These are phyloP conservation scores for Capromys pilorides DNA, from an alignment of 2,797 vertebrate species.

Conservation along the genomic window DNA sequence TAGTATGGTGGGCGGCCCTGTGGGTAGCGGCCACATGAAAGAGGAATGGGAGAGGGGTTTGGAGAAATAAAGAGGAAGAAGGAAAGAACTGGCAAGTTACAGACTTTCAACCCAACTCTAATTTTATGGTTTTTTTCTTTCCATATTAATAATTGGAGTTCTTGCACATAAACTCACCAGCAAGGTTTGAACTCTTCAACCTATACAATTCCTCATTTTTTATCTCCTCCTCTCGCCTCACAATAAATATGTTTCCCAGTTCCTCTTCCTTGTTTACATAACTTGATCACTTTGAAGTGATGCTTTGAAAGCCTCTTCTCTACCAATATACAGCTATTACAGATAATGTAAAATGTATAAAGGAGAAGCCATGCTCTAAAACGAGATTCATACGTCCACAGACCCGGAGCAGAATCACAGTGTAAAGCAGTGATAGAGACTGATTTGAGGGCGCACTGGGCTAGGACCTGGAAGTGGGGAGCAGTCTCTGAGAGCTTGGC, in stretches of 20 bases:
- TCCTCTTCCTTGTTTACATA: neutral
- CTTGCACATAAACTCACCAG: neutral
- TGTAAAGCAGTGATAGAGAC: neutral
- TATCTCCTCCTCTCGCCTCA: neutral
- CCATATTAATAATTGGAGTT: neutral
- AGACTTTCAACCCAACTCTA: neutral
- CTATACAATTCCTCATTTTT: neutral
- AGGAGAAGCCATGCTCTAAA: neutral
- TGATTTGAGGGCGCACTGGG: neutral
- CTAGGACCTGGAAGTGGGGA: neutral
- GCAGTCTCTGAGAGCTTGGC: neutral
- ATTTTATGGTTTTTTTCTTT: constrained; percentile 32
- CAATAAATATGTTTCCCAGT: neutral
- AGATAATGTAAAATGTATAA: neutral
- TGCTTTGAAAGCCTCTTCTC: neutral
- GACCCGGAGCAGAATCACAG: neutral
- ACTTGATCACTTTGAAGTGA: neutral
- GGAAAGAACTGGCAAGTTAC: neutral
- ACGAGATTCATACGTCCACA: neutral
- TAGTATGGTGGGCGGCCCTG: neutral
- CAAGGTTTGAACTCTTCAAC: neutral
- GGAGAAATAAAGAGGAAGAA: neutral
- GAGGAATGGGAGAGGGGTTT: neutral
- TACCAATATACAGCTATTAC: neutral
- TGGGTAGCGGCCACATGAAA: neutral